A percentile compares a stretch with the other conserved stretches of the same genome.
phyloP scores from a whole-genome alignment of 2,888 invertebrate genomes.

The Euzetes globulus region DNA sequence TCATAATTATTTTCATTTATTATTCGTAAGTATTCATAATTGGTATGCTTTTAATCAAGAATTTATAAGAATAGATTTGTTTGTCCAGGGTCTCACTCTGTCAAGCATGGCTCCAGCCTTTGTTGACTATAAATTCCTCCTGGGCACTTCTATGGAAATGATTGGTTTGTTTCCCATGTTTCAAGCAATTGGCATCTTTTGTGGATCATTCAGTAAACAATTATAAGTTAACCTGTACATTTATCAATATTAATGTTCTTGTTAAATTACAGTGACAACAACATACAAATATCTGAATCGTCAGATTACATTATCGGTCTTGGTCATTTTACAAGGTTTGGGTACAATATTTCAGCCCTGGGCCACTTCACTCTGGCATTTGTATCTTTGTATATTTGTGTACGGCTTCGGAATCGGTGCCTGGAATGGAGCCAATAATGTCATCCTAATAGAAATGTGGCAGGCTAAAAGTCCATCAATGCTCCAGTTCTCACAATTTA shows the following conservation, averaged over 20 bases:
- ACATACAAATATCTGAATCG: conserved; percentile 25
- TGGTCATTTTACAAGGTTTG: background rate
- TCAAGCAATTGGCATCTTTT: background rate
- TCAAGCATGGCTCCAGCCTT: background rate
- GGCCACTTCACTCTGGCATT: background rate
- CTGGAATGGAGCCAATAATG: conserved; percentile 21
- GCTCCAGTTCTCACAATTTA: conserved; percentile 33
- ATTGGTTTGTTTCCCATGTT: background rate
- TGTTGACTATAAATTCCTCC: background rate
- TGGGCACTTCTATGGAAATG: background rate
- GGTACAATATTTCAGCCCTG: background rate
- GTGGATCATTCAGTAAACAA: background rate
- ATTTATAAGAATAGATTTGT: no score
- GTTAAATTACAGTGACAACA: background rate
- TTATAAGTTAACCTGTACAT: no score
- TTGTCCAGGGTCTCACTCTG: background rate
- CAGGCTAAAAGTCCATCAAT: conserved; percentile 24
- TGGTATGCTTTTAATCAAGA: no score
- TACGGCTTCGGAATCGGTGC: conserved; percentile 30
- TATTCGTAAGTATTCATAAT: background rate
- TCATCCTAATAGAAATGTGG: conserved; percentile 36
- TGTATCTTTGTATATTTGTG: background rate
- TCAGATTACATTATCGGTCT: background rate
- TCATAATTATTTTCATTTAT: background rate
- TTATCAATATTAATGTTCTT: no score